Conservation (phyloP, 2,888 invertebrate genomes). For the Trissonchulus sp. region DNA sequence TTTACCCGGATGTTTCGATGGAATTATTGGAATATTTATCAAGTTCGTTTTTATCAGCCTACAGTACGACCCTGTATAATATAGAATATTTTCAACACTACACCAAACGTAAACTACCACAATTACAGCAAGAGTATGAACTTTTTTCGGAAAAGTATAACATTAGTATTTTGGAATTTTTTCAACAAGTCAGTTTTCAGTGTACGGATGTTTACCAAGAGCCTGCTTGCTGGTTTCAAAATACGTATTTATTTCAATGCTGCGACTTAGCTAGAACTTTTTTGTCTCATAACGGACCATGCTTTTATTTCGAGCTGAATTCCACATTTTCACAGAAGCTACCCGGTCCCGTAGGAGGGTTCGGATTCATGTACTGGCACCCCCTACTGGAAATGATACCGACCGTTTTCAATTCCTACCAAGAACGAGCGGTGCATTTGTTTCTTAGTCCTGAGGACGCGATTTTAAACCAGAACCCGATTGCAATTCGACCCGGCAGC, state of each 20-base stretch:
- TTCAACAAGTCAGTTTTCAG: conserved; percentile 16
- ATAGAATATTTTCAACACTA: conserved; percentile 6
- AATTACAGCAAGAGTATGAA: conserved; percentile 11
- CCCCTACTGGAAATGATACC: conserved; percentile 8
- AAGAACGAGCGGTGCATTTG: conserved; percentile 16
- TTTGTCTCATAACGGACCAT: conserved; percentile 19
- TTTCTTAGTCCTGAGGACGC: conserved; percentile 20
- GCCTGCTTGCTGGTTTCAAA: conserved; percentile 23
- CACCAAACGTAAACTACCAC: neutral
- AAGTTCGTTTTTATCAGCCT: conserved; percentile 16
- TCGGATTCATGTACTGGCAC: conserved; percentile 18
- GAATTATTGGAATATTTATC: conserved; percentile 24
- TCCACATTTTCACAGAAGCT: neutral
- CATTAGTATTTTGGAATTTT: neutral
- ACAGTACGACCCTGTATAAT: conserved; percentile 22
- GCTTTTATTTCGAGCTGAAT: conserved; percentile 3
- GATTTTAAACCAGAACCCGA: conserved; percentile 11
- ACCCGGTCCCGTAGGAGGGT: conserved; percentile 23
- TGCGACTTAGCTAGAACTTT: conserved; percentile 5
- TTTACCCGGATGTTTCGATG: neutral
- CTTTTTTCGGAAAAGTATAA: neutral
- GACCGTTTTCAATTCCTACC: conserved; percentile 22
- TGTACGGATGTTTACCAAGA: conserved; percentile 6
- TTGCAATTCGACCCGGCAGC: neutral
- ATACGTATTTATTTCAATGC: conserved; percentile 13